Evolutionary conservation across 2,888 invertebrate genomes (phyloP).

Genomic region (Protodeltote pygarga): DNA sequence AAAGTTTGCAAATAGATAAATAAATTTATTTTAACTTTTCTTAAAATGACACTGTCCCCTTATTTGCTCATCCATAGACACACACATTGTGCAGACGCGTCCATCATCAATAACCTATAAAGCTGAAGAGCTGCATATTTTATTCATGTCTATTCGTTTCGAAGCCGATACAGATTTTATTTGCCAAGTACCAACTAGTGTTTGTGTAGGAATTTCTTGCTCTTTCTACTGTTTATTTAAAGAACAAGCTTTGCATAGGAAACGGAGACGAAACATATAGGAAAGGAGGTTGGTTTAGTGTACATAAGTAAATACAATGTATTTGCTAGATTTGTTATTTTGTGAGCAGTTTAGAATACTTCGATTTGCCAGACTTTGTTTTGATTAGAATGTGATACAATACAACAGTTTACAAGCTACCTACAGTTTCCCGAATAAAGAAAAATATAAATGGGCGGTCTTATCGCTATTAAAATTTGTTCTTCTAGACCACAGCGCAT

Average conservation of each 20-base stretch:
- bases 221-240: slow-evolving; percentile 40
- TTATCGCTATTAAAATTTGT: too few species aligned
- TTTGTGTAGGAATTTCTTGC: slow-evolving; percentile 44
- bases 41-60: too few species aligned
- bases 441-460: too few species aligned
- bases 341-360: slow-evolving; percentile 7
- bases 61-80: slow-evolving; percentile 12
- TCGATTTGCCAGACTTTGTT: too few species aligned
- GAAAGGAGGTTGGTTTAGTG: slow-evolving; percentile 7
- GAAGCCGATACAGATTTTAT: slow-evolving; percentile 46
- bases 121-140: slow-evolving; percentile 34
- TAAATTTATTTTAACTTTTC: too few species aligned
- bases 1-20: too few species aligned
- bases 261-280: slow-evolving; percentile 15
- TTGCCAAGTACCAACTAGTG: slow-evolving; percentile 44
- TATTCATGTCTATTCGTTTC: slow-evolving; percentile 46
- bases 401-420: too few species aligned
- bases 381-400: too few species aligned
- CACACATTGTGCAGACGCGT: slow-evolving; percentile 13
- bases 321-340: slow-evolving; percentile 18
- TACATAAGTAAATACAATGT: not conserved
- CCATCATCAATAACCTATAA: slow-evolving; percentile 31
- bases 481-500: too few species aligned
- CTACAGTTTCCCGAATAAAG: too few species aligned
- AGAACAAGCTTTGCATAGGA: slow-evolving; percentile 39